A percentile compares a stretch with the other conserved stretches of the same genome.
Evolutionary conservation across 2,113 vertebrate species (phyloP).

Genomic region (Fulica atra): DNA sequence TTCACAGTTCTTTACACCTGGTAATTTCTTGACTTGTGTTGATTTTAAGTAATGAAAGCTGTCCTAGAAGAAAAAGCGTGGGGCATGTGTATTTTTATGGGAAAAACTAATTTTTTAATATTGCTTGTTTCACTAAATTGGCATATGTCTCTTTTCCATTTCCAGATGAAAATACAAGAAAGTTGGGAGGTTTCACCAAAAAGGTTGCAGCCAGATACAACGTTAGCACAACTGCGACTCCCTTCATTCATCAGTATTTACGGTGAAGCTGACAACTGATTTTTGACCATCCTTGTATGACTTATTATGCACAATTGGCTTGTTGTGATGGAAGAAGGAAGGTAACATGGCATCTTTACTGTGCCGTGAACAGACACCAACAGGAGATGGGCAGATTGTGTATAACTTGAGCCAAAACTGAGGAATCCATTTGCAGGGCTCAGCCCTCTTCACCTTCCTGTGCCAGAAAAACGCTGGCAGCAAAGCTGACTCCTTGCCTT

Average conservation of each 20-base stretch:
- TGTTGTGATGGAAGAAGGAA: neutral
- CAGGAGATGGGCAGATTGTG: neutral
- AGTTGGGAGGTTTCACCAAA: neutral
- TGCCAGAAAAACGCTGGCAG: conserved; percentile 15
- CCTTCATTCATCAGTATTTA: neutral
- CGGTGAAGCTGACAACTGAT: neutral
- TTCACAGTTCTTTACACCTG: neutral
- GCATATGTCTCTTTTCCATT: neutral
- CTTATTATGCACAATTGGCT: neutral
- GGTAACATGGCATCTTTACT: neutral
- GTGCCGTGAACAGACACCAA: neutral
- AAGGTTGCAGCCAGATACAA: neutral
- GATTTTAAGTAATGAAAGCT: neutral
- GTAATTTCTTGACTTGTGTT: neutral
- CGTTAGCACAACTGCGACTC: neutral
- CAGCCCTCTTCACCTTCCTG: neutral
- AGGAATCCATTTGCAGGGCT: neutral
- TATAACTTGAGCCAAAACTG: neutral
- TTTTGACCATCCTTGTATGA: neutral
- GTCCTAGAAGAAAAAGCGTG: neutral
- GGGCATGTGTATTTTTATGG: neutral
- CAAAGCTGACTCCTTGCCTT: neutral
- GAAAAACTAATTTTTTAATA: neutral
- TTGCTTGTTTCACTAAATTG: neutral
- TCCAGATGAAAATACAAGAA: neutral